Base-by-base conservation (phyloP, 2,113 vertebrate genomes). In the Columba livia region DNA sequence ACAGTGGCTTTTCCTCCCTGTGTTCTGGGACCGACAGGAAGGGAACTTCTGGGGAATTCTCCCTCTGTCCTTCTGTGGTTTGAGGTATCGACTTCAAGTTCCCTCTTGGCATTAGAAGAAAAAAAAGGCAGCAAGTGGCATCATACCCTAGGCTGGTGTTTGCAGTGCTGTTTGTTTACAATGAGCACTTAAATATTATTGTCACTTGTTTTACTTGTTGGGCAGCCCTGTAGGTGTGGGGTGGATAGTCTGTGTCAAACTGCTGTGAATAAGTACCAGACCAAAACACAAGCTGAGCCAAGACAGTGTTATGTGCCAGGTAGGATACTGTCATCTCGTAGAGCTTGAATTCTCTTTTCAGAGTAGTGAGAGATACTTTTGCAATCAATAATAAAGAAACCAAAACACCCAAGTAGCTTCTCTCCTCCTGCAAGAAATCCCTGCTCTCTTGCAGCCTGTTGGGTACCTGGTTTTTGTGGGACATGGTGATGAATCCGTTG, bases 121-220 rank as follows among this genome's bases (percentile, higher is more conserved):
- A 67, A 58, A 79, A 47, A 20, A 48, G 54, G 38, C 66, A 53
- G 40, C 42, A 58, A 90, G 48, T 31, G 36, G 54, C 0, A 0
- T 57, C 48, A 88, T 47, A 47, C 44, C n/a, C 40, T 53, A 72
- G 29, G 54, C 85, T 85, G 66, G 58, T 19, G 74, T 95, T 96
- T 72, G 26, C 57, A 50, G 62, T n/a, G 54, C 78, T 93, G 53
- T 86, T 86, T 92, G 92, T 97, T 96, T 94, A 90, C 67, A 72
- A 0, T 10, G 65, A 96, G 64, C 38, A 51, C 87, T 75, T 74
- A 86, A 73, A 36, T 85, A 56, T 90, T 66, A 40, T 32, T 82
- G 84, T 83, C 78, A 74, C 94, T 94, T 29, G 88, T 89, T 89
- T 47, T 73, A 93, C 95, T 92, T 1, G 86, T 94, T 93, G 91